Evolutionary conservation across 2,888 invertebrate genomes (phyloP).

Genomic region (Drosophila kanekoi): DNA sequence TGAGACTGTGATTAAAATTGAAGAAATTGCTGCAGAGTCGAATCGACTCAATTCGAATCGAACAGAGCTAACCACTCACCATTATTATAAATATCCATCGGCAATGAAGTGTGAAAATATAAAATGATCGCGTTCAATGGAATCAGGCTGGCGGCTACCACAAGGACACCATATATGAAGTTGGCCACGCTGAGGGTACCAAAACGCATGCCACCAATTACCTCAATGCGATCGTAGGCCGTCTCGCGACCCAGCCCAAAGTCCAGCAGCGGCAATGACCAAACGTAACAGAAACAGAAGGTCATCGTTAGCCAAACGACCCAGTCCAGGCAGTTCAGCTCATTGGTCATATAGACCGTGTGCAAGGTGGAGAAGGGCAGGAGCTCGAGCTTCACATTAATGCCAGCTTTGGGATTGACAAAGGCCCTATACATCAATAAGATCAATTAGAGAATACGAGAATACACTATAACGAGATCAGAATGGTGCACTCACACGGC

Average conservation of each 20-base stretch:
- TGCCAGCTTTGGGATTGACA: conserved; percentile 23
- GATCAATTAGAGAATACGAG: too few species aligned
- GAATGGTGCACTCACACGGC: conserved; percentile 45
- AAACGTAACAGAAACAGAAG: conserved; percentile 36
- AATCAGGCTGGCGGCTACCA: conserved; percentile 24
- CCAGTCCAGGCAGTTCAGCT: conserved; percentile 4
- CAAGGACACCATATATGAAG: conserved; percentile 27
- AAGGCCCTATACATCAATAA: conserved; percentile 24
- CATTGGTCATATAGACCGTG: neutral
- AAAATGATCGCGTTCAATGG: conserved; percentile 31
- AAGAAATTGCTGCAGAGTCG: too few species aligned
- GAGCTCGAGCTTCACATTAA: conserved; percentile 23
- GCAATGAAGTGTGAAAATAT: conserved; percentile 4
- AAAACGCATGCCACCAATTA: conserved; percentile 43
- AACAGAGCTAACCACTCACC: conserved; percentile 21
- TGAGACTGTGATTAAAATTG: conserved; percentile 9
- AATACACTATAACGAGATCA: too few species aligned
- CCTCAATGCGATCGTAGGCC: conserved; percentile 23
- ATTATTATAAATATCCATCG: conserved; percentile 2
- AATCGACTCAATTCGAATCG: too few species aligned
- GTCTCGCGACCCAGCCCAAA: conserved; percentile 8
- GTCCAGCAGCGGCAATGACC: conserved; percentile 33
- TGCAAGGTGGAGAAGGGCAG: conserved; percentile 31
- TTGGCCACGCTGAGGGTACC: conserved; percentile 21
- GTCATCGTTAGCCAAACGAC: neutral